Base-by-base conservation (phyloP, 2,888 invertebrate species). In the Augochlorella aurata region DNA sequence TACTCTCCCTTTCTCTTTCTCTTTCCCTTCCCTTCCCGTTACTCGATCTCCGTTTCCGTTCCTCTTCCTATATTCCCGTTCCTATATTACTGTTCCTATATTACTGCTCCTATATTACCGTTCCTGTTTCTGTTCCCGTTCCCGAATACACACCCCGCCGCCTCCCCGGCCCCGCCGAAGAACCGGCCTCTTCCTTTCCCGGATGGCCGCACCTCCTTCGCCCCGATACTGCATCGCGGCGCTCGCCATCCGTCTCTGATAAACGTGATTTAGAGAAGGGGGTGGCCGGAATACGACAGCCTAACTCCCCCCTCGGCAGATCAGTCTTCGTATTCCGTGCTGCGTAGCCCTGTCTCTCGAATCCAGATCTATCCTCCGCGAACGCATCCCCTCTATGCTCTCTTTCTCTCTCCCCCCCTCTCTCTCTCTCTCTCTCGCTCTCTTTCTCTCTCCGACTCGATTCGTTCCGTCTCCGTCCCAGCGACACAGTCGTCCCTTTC, bases 201-300 rank as follows among this genome's bases (percentile, higher is more conserved):
- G 68, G 54, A 75, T 94, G 94, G 81, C 67, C 72, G 79, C 86
- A 74, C 91, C 90, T 90, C 87, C 87, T 21, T 58, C 14, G 21
- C 54, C 24, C 87, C 81, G 68, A 75, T 67, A 72, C 74, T 72
- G 78, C 78, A 79, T 67, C 76, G 72, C 77, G 82, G 71, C 74
- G 80, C 79, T 76, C 84, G 85, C 87, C 77, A 83, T 79, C 82
- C 86, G 81, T 78, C 83, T 87, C 90, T 89, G 90, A 92, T 92
- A 92, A 93, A 92, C 91, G 92, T 91, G 91, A 93, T 92, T 93
- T 92, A 90, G 89, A 89, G 90, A 90, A 90, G 85, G 88, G 89
- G 86, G 84, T 76, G 86, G 81, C 52, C 89, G 85, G 86, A 83
- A 79, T 83, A 93, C 80, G 82, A 71, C 75, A 70, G 67, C 79